A percentile compares a stretch with the other conserved stretches of the same genome.
Evolutionary conservation across 2,888 invertebrate genomes (phyloP).

Genomic region (Cecidostiba fungosa): DNA sequence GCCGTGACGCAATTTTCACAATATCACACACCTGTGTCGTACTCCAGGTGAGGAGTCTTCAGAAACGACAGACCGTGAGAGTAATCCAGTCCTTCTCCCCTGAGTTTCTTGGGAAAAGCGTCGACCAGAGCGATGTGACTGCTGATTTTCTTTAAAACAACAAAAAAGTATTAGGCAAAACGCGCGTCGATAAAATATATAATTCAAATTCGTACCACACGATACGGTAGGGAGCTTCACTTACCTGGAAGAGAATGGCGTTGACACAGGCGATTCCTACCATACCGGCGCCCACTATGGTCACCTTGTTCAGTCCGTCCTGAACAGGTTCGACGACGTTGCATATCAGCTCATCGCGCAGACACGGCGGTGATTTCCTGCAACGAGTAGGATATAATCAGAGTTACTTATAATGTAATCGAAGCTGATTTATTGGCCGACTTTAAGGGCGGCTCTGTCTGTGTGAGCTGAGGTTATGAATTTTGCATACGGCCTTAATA

Average conservation of each 20-base stretch:
- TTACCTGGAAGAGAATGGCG: conserved; percentile 83
- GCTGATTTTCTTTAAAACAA: conserved; percentile 80
- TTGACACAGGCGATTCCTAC: conserved; percentile 85
- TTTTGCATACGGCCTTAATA: conserved; percentile 7
- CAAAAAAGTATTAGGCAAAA: neutral
- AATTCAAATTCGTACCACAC: neutral
- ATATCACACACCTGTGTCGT: conserved; percentile 81
- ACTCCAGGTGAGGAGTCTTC: conserved; percentile 82
- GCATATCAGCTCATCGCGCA: conserved; percentile 74
- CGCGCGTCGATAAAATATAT: neutral
- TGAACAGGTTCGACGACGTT: conserved; percentile 75
- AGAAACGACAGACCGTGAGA: conserved; percentile 83
- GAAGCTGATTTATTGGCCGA: neutral
- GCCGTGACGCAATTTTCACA: neutral
- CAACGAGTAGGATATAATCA: neutral
- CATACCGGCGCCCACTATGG: conserved; percentile 85
- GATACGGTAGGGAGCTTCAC: neutral
- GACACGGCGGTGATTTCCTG: conserved; percentile 64
- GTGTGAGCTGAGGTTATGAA: neutral
- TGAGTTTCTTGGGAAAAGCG: conserved; percentile 83
- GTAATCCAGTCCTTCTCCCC: conserved; percentile 85
- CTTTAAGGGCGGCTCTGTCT: neutral
- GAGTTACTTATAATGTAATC: neutral
- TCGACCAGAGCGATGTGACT: conserved; percentile 84
- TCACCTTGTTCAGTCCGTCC: conserved; percentile 81